A percentile compares a stretch with the other conserved stretches of the same genome.
These are phyloP conservation scores for Potamarius usumacintae DNA, from an alignment of 2,113 vertebrate species.

Conservation along the genomic window DNA sequence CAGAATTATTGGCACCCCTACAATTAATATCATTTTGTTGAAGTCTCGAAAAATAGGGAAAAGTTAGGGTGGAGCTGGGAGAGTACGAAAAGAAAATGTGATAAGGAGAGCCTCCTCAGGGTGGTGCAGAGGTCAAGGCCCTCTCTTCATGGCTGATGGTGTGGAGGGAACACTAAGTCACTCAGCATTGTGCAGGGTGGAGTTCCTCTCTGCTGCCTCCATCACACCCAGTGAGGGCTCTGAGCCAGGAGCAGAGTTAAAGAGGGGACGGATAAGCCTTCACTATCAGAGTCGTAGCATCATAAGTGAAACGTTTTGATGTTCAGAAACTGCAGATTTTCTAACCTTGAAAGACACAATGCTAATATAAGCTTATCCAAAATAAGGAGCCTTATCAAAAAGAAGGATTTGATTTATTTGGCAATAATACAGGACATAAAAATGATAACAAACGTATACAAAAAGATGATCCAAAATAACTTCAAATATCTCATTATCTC, in stretches of 20 bases:
- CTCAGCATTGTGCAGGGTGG: constrained; percentile 37
- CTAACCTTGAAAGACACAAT: not conserved
- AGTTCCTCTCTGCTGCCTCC: constrained; percentile 45
- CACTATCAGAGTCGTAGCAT: not conserved
- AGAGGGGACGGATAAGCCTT: not conserved
- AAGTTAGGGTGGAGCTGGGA: not conserved
- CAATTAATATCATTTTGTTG: not conserved
- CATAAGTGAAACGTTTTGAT: not conserved
- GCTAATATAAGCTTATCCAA: not conserved
- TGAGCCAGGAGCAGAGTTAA: constrained; percentile 30
- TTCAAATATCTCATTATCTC: too few species aligned
- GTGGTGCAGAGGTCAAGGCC: constrained; percentile 7
- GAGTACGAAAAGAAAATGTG: not conserved
- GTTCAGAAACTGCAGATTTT: not conserved
- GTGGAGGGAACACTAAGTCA: constrained; percentile 38
- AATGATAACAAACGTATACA: too few species aligned
- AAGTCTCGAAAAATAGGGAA: not conserved
- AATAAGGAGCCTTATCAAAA: not conserved
- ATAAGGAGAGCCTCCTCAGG: not conserved
- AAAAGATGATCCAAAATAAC: too few species aligned
- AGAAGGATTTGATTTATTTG: too few species aligned
- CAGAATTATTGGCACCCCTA: not conserved
- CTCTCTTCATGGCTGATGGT: constrained; percentile 2
- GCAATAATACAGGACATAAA: too few species aligned
- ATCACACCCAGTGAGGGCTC: constrained; percentile 33